A percentile compares a stretch with the other conserved stretches of the same genome.
phyloP scores from a whole-genome alignment of 2,113 vertebrate genomes.

The Euleptes europaea region DNA sequence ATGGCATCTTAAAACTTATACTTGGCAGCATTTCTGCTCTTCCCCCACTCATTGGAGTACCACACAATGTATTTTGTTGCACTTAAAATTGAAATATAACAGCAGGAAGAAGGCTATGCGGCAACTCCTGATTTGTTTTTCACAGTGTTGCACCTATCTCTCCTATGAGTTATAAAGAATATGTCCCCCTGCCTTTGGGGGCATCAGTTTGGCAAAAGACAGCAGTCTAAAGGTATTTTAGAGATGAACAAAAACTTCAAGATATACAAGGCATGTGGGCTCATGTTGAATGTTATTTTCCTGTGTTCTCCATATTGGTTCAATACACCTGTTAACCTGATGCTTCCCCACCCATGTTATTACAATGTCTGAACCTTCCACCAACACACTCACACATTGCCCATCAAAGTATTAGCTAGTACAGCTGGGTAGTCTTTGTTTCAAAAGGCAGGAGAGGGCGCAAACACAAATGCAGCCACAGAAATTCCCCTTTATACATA shows the following conservation, averaged over 20 bases:
- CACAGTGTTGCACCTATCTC: constrained; percentile 25
- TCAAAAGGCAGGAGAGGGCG: constrained; percentile 29
- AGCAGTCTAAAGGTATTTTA: constrained; percentile 1
- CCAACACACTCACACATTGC: not conserved
- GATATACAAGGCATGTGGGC: constrained; percentile 39
- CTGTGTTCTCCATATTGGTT: constrained; percentile 46
- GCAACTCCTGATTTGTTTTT: constrained; percentile 8
- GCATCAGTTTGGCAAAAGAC: constrained; percentile 28
- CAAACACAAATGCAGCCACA: constrained; percentile 39
- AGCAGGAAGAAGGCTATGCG: constrained; percentile 8
- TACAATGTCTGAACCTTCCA: not conserved
- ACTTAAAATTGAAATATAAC: not conserved
- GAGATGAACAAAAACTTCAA: not conserved
- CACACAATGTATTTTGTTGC: constrained; percentile 47
- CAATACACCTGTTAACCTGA: not conserved
- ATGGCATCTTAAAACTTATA: constrained; percentile 26
- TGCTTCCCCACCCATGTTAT: constrained; percentile 34
- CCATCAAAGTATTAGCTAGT: constrained; percentile 27
- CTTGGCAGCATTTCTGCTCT: constrained; percentile 36
- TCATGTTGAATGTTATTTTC: constrained; percentile 17
- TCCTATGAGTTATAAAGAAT: not conserved
- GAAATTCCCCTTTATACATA: constrained; percentile 63
- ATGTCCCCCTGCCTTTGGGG: not conserved
- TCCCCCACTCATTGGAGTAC: not conserved
- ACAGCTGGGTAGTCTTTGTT: constrained; percentile 37